A percentile compares a stretch with the other conserved stretches of the same genome.
Conservation (phyloP, 2,888 invertebrate genomes). For the Stenodema calcarata region DNA sequence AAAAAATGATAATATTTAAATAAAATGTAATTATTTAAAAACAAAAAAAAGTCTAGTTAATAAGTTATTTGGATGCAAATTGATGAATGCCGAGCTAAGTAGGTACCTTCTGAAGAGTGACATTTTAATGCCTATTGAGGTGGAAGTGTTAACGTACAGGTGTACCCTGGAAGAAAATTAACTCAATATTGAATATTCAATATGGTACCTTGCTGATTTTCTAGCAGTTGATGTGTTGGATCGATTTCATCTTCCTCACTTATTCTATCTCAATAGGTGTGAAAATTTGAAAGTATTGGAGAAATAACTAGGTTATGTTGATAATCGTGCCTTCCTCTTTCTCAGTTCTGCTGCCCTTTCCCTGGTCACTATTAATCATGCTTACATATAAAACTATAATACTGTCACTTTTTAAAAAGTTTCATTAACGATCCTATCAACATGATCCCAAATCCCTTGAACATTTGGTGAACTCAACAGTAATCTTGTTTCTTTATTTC, state of each 20-base stretch:
- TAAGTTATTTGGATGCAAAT: not conserved
- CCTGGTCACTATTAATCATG: not conserved
- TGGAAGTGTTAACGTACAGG: no score
- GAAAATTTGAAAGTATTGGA: not conserved
- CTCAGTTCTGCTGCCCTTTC: conserved; percentile 29
- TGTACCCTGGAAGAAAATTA: no score
- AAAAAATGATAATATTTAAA: not conserved
- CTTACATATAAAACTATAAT: not conserved
- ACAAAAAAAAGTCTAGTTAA: not conserved
- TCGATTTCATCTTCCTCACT: no score
- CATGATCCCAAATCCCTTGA: no score
- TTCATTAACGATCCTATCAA: no score
- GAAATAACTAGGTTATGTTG: conserved; percentile 29
- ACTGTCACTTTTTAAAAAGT: no score
- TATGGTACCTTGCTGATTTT: no score
- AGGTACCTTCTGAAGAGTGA: not conserved
- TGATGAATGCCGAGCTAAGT: not conserved
- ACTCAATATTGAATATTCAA: no score
- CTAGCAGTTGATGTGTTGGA: no score
- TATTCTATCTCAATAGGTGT: not conserved
- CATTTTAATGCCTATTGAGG: not conserved
- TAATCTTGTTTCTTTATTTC: no score
- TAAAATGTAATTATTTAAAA: not conserved
- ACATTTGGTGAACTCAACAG: no score
- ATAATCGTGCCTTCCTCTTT: conserved; percentile 45